Base-by-base conservation (phyloP, 2,113 vertebrate genomes). In the Dolichotis patagonum region DNA sequence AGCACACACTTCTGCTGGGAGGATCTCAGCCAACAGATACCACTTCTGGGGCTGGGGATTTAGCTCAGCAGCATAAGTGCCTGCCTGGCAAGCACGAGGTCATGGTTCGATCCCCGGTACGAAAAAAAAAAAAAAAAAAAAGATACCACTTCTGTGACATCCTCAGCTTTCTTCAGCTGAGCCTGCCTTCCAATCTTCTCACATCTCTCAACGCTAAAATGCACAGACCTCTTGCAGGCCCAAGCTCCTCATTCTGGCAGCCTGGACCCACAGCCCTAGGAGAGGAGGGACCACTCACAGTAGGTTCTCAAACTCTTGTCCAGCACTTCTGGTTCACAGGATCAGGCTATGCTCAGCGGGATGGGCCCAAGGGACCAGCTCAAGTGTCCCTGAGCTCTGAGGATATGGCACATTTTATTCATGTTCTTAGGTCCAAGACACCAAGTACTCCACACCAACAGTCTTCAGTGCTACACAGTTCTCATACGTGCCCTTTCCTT, bases 371-470 rank as follows among this genome's bases (percentile, higher is more conserved):
- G 26, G 22, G 14, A 17, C 10, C 5, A 19, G 12, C 46, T 10
- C 24, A 16, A 6, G 26, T 71, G 14, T 13, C 22, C 80, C 73
- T 9, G 0, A 41, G 22, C 38, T 9, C 58, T 35, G 10, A 24
- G 35, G 32, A 85, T 24, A 26, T 14, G 60, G 73, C 6, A 19
- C 7, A 17, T 2, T 67, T 49, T 19, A 43, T 19, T 6, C 24
- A 0, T 9, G 9, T 1, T 28, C 67, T 46, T 60, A 16, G 0
- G 0, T n/a, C 38, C 41, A 6, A 20, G 54, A 65, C 0, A 7
- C 63, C 20, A 67, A 46, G 49, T 3, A 5, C 24, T 20, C 46
- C 0, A 0, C 30, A 12, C 60, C n/a, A 58, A 14, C 1, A 2
- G 81, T 38, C 35, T 49, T 43, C 17, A 5, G 5, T 13, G 10